Conservation (phyloP, 2,888 invertebrate genomes). For the Tetramorium bicarinatum region DNA sequence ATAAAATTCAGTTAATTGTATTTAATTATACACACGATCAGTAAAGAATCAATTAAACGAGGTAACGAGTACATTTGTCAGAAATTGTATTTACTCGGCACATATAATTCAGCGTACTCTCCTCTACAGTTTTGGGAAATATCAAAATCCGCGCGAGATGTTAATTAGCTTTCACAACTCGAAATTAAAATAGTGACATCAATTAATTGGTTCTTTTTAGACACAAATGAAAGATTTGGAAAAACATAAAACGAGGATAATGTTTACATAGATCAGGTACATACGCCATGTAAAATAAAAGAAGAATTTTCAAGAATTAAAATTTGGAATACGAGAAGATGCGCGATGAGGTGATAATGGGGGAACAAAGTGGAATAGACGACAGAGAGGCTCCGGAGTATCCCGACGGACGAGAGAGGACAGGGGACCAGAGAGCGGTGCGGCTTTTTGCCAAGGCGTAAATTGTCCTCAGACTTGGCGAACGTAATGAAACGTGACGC, state of each 20-base stretch:
- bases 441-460: slow-evolving; percentile 37
- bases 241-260: not conserved
- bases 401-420: not conserved
- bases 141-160: not conserved
- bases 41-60: slow-evolving; percentile 21
- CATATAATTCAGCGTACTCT: not conserved
- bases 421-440: not conserved
- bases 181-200: not conserved
- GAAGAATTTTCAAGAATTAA: not conserved
- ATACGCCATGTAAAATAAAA: not conserved
- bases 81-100: not conserved
- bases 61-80: slow-evolving; percentile 8
- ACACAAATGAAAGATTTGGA: not conserved
- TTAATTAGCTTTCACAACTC: not conserved
- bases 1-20: not conserved
- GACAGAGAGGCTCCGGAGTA: not conserved
- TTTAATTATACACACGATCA: slow-evolving; percentile 13
- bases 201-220: not conserved
- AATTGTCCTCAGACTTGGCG: slow-evolving; percentile 50
- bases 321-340: not conserved
- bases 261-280: not conserved
- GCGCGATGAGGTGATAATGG: not conserved
- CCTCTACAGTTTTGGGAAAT: not conserved
- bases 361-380: not conserved
- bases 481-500: slow-evolving; percentile 58